These are phyloP conservation scores for Orthonychiurus folsomi DNA, from an alignment of 2,888 invertebrate genomes.

Conservation along the genomic window DNA sequence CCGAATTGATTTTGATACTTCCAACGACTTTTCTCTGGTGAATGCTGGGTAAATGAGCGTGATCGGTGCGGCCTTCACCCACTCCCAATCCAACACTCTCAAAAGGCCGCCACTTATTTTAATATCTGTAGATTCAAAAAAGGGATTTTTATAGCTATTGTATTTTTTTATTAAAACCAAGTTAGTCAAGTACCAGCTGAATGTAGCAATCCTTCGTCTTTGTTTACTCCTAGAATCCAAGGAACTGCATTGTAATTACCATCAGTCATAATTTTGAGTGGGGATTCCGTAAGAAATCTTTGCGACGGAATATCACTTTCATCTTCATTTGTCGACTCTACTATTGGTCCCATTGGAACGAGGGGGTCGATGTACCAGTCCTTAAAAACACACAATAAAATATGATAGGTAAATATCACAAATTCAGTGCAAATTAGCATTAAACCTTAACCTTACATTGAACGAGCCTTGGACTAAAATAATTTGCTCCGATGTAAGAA, in stretches of 20 bases:
- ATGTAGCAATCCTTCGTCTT: slow-evolving; percentile 33
- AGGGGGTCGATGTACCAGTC: slow-evolving; percentile 33
- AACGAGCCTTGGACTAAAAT: neutral
- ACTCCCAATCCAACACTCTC: slow-evolving; percentile 32
- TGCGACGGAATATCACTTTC: slow-evolving; percentile 6
- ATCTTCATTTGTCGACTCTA: slow-evolving; percentile 20
- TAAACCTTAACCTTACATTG: slow-evolving; percentile 3
- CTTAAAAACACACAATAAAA: slow-evolving; percentile 14
- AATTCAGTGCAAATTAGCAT: neutral
- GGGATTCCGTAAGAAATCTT: slow-evolving; percentile 26
- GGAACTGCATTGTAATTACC: slow-evolving; percentile 31
- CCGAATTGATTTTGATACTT: slow-evolving; percentile 18
- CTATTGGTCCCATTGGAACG: slow-evolving; percentile 31
- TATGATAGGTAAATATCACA: slow-evolving; percentile 2
- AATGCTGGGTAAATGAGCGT: slow-evolving; percentile 21
- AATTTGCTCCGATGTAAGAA: neutral
- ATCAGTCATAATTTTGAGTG: slow-evolving; percentile 22
- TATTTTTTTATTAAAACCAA: neutral
- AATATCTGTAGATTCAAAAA: slow-evolving; percentile 23
- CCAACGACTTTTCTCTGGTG: slow-evolving; percentile 16
- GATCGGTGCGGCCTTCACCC: slow-evolving; percentile 30
- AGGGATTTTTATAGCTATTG: neutral
- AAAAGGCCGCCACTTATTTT: slow-evolving; percentile 19
- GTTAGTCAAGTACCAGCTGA: slow-evolving; percentile 22
- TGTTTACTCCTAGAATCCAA: slow-evolving; percentile 31